Evolutionary conservation across 2,113 vertebrate genomes (phyloP).

Genomic region (Seriola quinqueradiata): DNA sequence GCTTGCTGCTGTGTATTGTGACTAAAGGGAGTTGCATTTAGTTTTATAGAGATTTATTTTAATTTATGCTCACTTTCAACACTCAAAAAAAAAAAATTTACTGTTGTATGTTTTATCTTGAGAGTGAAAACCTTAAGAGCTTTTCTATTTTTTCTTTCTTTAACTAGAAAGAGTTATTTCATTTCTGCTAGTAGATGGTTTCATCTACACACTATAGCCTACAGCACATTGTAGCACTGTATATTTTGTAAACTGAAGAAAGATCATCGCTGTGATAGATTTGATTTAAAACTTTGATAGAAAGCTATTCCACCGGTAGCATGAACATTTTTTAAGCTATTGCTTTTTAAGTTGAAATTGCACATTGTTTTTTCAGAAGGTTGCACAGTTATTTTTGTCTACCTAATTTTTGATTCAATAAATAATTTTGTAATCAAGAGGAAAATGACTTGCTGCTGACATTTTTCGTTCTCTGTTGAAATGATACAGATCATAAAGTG

Average conservation of each 20-base stretch:
- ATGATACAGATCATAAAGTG: background rate
- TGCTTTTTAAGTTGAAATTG: conserved; percentile 68
- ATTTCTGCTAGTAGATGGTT: conserved; percentile 25
- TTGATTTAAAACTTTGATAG: conserved; percentile 42
- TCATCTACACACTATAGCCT: conserved; percentile 24
- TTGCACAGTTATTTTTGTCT: conserved; percentile 71
- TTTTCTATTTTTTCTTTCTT: background rate
- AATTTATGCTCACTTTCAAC: conserved; percentile 30
- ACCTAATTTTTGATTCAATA: conserved; percentile 79
- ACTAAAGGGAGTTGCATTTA: conserved; percentile 25
- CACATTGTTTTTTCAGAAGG: conserved; percentile 47
- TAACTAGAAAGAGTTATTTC: conserved; percentile 27
- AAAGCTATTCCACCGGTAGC: conserved; percentile 46
- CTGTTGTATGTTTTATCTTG: conserved; percentile 7
- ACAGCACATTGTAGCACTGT: conserved; percentile 58
- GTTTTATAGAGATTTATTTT: conserved; percentile 37
- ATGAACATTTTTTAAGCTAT: conserved; percentile 62
- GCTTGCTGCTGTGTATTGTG: conserved; percentile 53
- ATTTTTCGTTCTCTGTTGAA: background rate
- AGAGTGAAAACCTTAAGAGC: conserved; percentile 11
- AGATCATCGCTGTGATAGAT: conserved; percentile 15
- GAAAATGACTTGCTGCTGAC: background rate
- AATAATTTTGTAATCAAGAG: conserved; percentile 80
- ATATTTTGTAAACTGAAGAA: conserved; percentile 73
- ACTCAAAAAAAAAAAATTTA: background rate